These are phyloP conservation scores for Rhadina sibilatrix DNA, from an alignment of 2,113 vertebrate species.

Conservation along the genomic window DNA sequence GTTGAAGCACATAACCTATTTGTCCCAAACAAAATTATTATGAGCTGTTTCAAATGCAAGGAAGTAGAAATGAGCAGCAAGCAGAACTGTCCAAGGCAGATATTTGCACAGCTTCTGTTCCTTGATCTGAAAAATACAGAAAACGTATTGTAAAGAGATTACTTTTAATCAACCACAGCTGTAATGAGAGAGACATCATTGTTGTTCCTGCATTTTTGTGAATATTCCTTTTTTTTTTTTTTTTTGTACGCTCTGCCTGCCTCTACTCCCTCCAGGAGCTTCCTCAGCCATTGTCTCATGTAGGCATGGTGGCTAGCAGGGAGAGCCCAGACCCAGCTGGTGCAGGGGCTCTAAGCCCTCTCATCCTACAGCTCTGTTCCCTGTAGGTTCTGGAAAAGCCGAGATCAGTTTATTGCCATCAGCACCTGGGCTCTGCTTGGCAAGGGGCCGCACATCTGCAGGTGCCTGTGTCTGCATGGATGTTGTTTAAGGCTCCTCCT, in stretches of 20 bases:
- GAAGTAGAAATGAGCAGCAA: not conserved
- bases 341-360: not conserved
- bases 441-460: not conserved
- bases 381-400: not conserved
- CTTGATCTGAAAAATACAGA: not conserved
- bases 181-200: not conserved
- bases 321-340: not conserved
- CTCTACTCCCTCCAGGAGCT: not conserved
- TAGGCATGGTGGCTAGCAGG: fast-evolving
- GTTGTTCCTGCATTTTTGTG: not conserved
- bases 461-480: not conserved
- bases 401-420: not conserved
- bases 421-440: not conserved
- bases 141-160: not conserved
- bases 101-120: not conserved
- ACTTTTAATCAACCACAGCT: not conserved
- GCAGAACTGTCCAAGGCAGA: not conserved
- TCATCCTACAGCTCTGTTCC: not conserved
- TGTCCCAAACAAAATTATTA: not conserved
- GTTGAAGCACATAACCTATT: not conserved
- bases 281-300: not conserved
- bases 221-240: not conserved
- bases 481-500: not conserved
- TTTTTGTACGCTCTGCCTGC: not conserved
- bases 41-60: slow-evolving; percentile 2